Percentiles rank a stretch among this genome's conserved stretches.
phyloP scores from a whole-genome alignment of 2,113 vertebrate species.

The Leiothrix lutea region DNA sequence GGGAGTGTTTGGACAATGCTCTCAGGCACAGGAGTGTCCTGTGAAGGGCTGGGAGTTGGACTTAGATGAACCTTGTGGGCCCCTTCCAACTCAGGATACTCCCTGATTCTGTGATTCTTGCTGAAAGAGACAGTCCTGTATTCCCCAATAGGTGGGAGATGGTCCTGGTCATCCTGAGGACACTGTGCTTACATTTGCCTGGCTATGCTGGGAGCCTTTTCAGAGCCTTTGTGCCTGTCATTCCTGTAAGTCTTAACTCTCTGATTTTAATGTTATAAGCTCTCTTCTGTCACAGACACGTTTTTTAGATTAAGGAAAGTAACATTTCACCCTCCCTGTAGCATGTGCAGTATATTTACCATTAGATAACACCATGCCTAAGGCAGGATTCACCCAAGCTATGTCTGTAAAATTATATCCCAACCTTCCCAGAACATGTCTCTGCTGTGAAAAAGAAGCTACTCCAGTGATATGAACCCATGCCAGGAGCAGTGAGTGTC shows the following conservation, averaged over 20 bases:
- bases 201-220: not conserved
- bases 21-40: not conserved
- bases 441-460: not conserved
- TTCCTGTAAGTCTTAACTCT: not conserved
- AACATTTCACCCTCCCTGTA: not conserved
- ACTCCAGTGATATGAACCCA: not conserved
- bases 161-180: rapidly evolving
- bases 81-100: not conserved
- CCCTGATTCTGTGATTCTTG: not conserved
- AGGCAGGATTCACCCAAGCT: not conserved
- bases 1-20: rapidly evolving
- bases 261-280: not conserved
- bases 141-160: rapidly evolving
- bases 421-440: not conserved
- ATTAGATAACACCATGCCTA: not conserved
- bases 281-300: not conserved
- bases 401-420: not conserved
- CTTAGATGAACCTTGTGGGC: rapidly evolving
- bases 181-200: not conserved
- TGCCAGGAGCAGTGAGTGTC: not conserved
- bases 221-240: not conserved
- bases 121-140: not conserved
- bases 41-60: not conserved
- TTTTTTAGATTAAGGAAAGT: not conserved
- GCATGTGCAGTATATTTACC: not conserved